Base-by-base conservation (phyloP, 2,888 invertebrate genomes). In the Lithodes maja region DNA sequence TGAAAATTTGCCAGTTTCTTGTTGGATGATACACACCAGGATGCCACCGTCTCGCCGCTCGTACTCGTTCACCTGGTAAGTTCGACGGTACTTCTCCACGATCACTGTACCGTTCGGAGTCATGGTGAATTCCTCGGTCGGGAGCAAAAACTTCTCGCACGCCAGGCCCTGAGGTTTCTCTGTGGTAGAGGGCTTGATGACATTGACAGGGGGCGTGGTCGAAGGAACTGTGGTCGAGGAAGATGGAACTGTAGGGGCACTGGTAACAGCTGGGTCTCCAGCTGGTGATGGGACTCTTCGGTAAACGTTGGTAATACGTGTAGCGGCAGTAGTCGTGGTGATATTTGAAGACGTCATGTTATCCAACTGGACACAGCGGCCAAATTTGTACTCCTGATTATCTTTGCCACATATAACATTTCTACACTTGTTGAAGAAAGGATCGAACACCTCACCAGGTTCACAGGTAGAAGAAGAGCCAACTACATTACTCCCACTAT, bases 401-500 rank as follows among this genome's bases (percentile, higher is more conserved):
- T 92, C 90, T 68, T 92, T 92, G 2, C 92, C 93, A 89, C 94
- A 94, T 3, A 94, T 92, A 2, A 94, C 93, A 74, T 93, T 93
- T 15, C 94, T 93, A 90, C 94, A 94, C 83, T 92, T 93, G 88
- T 93, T 93, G 92, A 93, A 94, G 92, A 94, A 94, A 2, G 94
- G 94, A 92, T 94, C 94, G 92, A 93, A 94, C 15, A 94, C 93
- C 92, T 94, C 93, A 0, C 92, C 92, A 3, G 87, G 77, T 1
- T 71, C 78, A 81, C 93, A 93, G 2, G 86, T 85, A 53, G 89
- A 81, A 3, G 87, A 84, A 55, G 89, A 83, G 1, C 93, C 93
- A 2, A 94, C 93, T 5, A 92, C 91, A 17, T 93, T 93, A 12
- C 93, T 93, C 69, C 93, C 92, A 12, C 92, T 90, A 12, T 93